Evolutionary conservation across 2,113 vertebrate species (phyloP), one percentile per base, ranked within the genome.

Genomic region (Cottus gobio): DNA sequence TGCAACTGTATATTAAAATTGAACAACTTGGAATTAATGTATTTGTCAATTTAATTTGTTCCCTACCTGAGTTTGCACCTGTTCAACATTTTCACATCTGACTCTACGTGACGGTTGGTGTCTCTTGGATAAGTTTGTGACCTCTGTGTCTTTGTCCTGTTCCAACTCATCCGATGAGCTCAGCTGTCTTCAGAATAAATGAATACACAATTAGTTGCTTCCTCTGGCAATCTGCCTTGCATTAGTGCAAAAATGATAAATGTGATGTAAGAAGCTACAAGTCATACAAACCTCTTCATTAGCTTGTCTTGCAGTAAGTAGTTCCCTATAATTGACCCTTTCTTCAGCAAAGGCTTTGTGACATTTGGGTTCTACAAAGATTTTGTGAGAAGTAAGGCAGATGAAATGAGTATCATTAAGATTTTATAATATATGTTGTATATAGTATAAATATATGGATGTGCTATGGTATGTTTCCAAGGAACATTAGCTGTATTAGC

Each of bases 301-400:
- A 88, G 86, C 83, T 93, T 94, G 86, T 94, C 94, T 5, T 92
- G 90, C 80, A 85, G 91, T 61, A 95, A 82, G 93, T 92, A 94
- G 89, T 93, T 94, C 85, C 95, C 95, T 92, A 96, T 90, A 83
- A 95, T 56, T 91, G 95, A 96, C 66, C 94, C 95, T 88, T 90
- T 94, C 95, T 95, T 96, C 95, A 92, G 68, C 85, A 93, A 87
- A 75, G 77, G 58, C 71, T 90, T 92, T 92, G 63, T 92, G 91
- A 91, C 83, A 71, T 93, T 89, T 85, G 86, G 86, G 7, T n/a
- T 94, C 95, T 96, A 84, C 87, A 83, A 58, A 62, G 56, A 69
- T 86, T 84, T 57, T 60, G 75, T 77, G 62, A 75, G 69, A 31
- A 85, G 77, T 80, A 31, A 82, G 85, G 87, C 60, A 91, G 48